Evolutionary conservation across 2,113 vertebrate species (phyloP).

Genomic region (Meles meles): DNA sequence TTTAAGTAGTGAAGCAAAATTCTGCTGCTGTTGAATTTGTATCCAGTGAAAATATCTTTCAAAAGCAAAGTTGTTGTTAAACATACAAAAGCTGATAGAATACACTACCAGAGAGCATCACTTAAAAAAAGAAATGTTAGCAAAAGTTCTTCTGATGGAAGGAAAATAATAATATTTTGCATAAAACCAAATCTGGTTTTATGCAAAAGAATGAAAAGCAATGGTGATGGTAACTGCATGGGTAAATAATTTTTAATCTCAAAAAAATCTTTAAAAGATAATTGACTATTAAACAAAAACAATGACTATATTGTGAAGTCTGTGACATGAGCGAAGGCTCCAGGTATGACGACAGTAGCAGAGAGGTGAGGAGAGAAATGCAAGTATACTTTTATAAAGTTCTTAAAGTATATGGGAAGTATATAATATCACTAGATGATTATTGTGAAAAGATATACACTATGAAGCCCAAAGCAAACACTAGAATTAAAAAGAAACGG

Average conservation of each 20-base stretch:
- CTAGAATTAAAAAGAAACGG: background rate
- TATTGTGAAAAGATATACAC: background rate
- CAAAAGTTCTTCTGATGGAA: background rate
- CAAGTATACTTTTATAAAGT: background rate
- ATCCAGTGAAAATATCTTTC: background rate
- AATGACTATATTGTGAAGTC: background rate
- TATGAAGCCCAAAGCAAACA: background rate
- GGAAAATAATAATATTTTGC: background rate
- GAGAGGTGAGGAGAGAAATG: background rate
- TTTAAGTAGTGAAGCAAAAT: background rate
- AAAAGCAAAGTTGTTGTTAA: background rate
- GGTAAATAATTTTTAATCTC: background rate
- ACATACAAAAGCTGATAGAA: background rate
- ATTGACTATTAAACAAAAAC: background rate
- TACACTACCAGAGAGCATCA: background rate
- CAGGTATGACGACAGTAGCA: background rate
- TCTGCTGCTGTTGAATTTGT: background rate
- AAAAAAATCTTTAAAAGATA: background rate
- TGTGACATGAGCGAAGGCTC: background rate
- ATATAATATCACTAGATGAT: background rate
- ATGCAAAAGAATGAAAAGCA: background rate
- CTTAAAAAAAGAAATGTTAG: background rate
- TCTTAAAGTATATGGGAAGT: background rate
- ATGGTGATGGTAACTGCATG: background rate
- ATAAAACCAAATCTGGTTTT: background rate